Evolutionary conservation across 2,888 invertebrate genomes (phyloP), one percentile per base, ranked within the genome.

Genomic region (Rhagonycha fulva): DNA sequence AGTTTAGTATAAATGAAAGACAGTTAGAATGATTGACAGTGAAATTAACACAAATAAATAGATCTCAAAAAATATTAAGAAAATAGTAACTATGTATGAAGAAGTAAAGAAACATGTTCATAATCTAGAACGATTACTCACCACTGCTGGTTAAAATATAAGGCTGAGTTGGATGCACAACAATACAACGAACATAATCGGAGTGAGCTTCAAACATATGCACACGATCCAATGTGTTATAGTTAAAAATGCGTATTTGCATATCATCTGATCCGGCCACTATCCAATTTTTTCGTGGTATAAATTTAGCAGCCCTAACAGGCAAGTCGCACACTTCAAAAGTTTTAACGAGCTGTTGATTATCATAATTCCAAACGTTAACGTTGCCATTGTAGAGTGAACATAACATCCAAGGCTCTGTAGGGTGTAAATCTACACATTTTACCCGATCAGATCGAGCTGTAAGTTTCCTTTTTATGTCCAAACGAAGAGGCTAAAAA

Each of bases 351-450:
- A 96, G 91, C 83, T 94, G 93, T 88, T 98, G 98, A 78, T 95
- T 96, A 87, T 99, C 99, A 89, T 97, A 95, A 88, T 99, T 99
- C 98, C 99, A 99, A 85, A 99, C 96, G 91, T 99, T 98, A 83
- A 99, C 98, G 89, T 99, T 97, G 82, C 99, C 99, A 89, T 98
- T 98, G 91, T 99, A 99, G 32, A 99, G 90, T 61, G 98, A 97
- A 84, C 98, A 98, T 71, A 99, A 91, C 93, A 99, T 96, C 99
- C 99, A 99, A 81, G 98, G 98, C 87, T 99, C 99, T 62, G 95
- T 92, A 0, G 99, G 98, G 88, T 99, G 99, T 82, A 99, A 92
- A 88, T 99, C 99, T 11, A 98, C 97, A 87, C 96, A 96, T 90
- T 99, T 99, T 70, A 99, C 99, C 82, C 99, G 93, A 89, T 99